These are phyloP conservation scores for Gallinago solitaria DNA, from an alignment of 2,797 vertebrate species.

Conservation along the genomic window DNA sequence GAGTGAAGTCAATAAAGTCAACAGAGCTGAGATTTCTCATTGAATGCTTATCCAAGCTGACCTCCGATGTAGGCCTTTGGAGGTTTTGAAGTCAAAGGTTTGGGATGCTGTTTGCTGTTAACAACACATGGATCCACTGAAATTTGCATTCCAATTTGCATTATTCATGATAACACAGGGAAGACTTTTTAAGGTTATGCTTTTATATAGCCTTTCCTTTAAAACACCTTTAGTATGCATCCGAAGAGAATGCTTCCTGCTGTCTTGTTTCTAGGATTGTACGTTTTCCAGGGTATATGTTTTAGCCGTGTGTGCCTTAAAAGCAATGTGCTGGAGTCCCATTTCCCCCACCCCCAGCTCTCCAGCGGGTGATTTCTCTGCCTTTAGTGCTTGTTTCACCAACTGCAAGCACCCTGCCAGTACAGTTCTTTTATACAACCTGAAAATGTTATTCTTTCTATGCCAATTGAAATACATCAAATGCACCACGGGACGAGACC, in stretches of 20 bases:
- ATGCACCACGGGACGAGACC: constrained; percentile 23
- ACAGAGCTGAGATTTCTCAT: neutral
- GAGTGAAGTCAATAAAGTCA: neutral
- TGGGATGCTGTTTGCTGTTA: neutral
- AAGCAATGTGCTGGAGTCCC: neutral
- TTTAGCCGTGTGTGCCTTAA: neutral
- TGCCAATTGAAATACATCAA: constrained; percentile 32
- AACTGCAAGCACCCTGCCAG: constrained; percentile 26
- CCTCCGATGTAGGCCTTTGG: neutral
- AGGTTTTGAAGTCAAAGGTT: neutral
- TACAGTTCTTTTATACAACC: neutral
- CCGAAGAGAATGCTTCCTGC: neutral
- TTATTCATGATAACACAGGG: neutral
- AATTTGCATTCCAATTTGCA: neutral
- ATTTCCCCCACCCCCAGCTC: neutral
- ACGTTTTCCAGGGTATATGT: neutral
- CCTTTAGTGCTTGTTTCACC: constrained; percentile 19
- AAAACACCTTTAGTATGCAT: neutral
- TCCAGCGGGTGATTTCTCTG: neutral
- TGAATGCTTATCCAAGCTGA: neutral
- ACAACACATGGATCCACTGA: neutral
- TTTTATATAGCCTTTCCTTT: neutral
- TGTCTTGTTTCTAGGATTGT: neutral
- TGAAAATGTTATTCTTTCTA: constrained; percentile 21
- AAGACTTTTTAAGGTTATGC: neutral